Evolutionary conservation across 2,797 vertebrate genomes (phyloP).

Genomic region (Poecilia velifera): DNA sequence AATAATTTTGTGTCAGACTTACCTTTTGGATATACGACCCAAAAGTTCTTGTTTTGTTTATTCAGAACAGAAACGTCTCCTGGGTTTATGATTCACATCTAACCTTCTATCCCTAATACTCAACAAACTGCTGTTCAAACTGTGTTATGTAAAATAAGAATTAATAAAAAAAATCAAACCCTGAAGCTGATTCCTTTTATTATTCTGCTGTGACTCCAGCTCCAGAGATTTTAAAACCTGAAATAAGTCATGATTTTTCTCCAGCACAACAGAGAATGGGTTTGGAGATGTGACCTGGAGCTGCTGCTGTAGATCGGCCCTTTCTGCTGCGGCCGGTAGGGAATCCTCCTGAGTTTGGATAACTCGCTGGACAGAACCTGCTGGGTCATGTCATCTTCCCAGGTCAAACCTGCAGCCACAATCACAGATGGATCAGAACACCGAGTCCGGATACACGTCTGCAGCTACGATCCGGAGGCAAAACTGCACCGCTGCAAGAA

Average conservation of each 20-base stretch:
- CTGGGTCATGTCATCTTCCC: slow-evolving; percentile 89
- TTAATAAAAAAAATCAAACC: neutral
- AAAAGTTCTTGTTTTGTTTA: neutral
- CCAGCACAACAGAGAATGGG: neutral
- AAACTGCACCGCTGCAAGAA: neutral
- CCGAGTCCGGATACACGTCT: neutral
- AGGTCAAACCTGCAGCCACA: slow-evolving; percentile 84
- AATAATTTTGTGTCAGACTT: neutral
- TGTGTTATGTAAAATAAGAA: neutral
- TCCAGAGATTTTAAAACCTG: neutral
- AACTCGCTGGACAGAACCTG: slow-evolving; percentile 85
- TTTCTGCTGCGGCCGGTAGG: slow-evolving; percentile 61
- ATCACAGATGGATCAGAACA: slow-evolving; percentile 15
- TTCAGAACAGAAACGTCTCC: neutral
- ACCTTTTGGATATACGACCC: neutral
- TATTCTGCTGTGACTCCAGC: neutral
- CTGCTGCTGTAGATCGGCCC: slow-evolving; percentile 50
- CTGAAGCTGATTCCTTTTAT: neutral
- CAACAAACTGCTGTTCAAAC: neutral
- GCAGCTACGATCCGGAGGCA: neutral
- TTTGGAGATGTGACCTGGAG: slow-evolving; percentile 54
- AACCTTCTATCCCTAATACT: too few relatives aligned
- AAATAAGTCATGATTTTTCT: neutral
- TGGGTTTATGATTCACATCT: neutral
- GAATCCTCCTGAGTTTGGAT: slow-evolving; percentile 82